These are phyloP conservation scores for Toxostoma redivivum DNA, from an alignment of 2,113 vertebrate genomes.

Conservation along the genomic window DNA sequence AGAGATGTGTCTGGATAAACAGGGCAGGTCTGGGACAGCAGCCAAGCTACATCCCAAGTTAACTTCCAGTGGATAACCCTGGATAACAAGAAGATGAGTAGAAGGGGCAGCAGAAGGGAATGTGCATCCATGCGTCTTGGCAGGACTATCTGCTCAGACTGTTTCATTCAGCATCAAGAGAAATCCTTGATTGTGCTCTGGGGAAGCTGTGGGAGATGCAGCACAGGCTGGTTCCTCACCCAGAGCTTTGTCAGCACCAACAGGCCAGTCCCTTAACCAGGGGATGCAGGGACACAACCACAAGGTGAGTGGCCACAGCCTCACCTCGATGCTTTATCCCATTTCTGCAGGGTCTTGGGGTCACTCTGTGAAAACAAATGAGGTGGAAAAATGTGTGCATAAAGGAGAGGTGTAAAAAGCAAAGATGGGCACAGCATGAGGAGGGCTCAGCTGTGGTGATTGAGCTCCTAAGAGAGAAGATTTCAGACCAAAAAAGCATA, in stretches of 20 bases:
- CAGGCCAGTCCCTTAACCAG: neutral
- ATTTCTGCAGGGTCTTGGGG: neutral
- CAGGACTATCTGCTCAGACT: neutral
- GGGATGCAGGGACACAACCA: neutral
- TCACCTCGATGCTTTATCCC: neutral
- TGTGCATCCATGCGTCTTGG: neutral
- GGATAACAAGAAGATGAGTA: neutral
- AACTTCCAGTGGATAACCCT: neutral
- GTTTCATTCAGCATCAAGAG: neutral
- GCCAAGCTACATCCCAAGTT: neutral
- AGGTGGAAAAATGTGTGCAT: neutral
- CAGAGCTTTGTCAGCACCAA: neutral
- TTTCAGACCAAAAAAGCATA: neutral
- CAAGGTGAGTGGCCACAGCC: neutral
- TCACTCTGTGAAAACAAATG: neutral
- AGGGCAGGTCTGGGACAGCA: neutral
- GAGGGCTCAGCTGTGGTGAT: neutral
- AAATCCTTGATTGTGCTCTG: neutral
- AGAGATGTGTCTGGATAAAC: neutral
- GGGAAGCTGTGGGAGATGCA: neutral
- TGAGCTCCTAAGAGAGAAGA: neutral
- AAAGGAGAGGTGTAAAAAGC: neutral
- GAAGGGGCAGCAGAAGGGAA: neutral
- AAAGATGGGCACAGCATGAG: fast-evolving
- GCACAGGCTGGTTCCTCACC: neutral